These are phyloP conservation scores for Porites rus DNA, from an alignment of 92 coral and sea anemone species.

Conservation along the genomic window DNA sequence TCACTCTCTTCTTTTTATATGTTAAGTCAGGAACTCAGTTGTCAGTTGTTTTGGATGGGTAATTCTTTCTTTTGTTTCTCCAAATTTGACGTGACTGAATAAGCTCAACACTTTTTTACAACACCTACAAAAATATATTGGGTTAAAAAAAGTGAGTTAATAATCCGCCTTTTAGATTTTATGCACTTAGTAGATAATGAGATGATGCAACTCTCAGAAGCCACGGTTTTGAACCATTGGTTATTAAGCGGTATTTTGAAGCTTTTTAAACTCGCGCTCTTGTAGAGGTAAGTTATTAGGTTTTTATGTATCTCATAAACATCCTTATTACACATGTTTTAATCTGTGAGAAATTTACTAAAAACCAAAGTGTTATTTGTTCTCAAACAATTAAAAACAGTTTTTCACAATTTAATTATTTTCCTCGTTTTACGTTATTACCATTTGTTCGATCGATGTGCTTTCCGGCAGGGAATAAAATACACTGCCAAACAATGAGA, in stretches of 20 bases:
- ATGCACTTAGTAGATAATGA: background rate
- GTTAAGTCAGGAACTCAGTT: slow-evolving; percentile 6
- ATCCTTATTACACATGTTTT: background rate
- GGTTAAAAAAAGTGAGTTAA: background rate
- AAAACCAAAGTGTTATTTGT: background rate
- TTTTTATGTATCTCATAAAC: background rate
- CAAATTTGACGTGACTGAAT: background rate
- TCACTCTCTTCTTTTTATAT: background rate
- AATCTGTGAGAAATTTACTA: slow-evolving; percentile 1
- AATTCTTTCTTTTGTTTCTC: background rate
- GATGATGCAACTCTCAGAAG: too few relatives aligned
- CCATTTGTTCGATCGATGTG: slow-evolving; percentile 32
- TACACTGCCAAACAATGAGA: slow-evolving; percentile 5
- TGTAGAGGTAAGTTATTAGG: too few relatives aligned
- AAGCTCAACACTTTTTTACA: background rate
- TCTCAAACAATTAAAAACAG: slow-evolving; percentile 6
- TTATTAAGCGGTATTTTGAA: too few relatives aligned
- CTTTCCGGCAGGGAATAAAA: background rate
- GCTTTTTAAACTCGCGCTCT: too few relatives aligned
- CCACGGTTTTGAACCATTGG: too few relatives aligned
- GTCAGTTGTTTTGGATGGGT: slow-evolving; percentile 16
- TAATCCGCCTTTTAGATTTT: background rate
- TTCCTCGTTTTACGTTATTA: slow-evolving; percentile 19
- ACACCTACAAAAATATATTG: background rate
- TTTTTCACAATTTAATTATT: slow-evolving; percentile 18